phyloP scores from a whole-genome alignment of 2,797 vertebrate genomes.

The Knipowitschia caucasica region DNA sequence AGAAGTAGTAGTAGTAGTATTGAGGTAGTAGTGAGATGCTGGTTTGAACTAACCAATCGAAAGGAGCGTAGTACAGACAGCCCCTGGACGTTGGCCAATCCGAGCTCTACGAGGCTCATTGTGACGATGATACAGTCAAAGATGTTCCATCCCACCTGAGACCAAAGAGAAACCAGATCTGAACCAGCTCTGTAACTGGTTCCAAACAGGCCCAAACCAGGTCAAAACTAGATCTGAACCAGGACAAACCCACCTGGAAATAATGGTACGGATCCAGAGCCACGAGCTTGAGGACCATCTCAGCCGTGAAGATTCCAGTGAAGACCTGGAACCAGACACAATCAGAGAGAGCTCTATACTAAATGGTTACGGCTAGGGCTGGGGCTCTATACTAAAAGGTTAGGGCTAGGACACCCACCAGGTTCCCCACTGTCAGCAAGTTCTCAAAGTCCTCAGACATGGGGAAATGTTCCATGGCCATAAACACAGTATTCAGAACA shows the following conservation, averaged over 20 bases:
- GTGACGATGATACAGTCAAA: constrained; percentile 95
- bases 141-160: constrained; percentile 92
- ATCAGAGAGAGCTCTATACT: constrained; percentile 2
- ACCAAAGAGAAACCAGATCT: background rate
- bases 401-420: no score
- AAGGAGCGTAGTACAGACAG: constrained; percentile 93
- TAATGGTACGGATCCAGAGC: constrained; percentile 92
- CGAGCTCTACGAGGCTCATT: constrained; percentile 91
- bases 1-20: no score
- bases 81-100: constrained; percentile 85
- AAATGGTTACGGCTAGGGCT: background rate
- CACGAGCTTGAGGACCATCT: constrained; percentile 87
- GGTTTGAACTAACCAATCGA: constrained; percentile 78
- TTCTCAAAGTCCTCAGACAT: constrained; percentile 83
- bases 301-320: constrained; percentile 90
- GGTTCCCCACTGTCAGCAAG: constrained; percentile 81
- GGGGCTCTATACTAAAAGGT: no score
- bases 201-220: no score
- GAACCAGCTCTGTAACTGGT: no score
- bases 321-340: constrained; percentile 75
- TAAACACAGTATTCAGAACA: constrained; percentile 93
- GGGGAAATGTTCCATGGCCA: constrained; percentile 98
- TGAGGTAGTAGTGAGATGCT: background rate
- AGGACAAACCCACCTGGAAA: constrained; percentile 83
- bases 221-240: no score